Percentiles rank a stretch among this genome's conserved stretches.
phyloP scores from a whole-genome alignment of 2,797 vertebrate species.

The Galago senegalensis region DNA sequence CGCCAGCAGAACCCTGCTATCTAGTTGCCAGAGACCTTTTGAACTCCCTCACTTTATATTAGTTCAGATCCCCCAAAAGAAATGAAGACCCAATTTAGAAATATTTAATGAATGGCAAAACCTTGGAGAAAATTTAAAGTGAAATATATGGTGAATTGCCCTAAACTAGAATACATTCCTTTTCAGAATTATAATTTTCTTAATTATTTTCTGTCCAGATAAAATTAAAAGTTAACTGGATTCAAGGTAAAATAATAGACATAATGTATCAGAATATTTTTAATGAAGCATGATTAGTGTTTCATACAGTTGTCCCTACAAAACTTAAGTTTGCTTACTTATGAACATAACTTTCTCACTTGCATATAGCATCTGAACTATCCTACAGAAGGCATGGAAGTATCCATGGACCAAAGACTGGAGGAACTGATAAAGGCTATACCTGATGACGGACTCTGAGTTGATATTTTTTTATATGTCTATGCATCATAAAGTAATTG shows the following conservation, averaged over 20 bases:
- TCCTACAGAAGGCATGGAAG: slow-evolving; percentile 21
- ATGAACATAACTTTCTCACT: slow-evolving; percentile 26
- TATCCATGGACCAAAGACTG: slow-evolving; percentile 26
- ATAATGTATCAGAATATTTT: slow-evolving; percentile 16
- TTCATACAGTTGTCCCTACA: slow-evolving; percentile 35
- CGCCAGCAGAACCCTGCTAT: no score
- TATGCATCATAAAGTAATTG: slow-evolving; percentile 58
- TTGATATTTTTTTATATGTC: slow-evolving; percentile 15
- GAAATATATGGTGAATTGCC: neutral
- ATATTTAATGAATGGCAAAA: slow-evolving; percentile 60
- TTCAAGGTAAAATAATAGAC: slow-evolving; percentile 56
- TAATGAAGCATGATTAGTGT: slow-evolving; percentile 50
- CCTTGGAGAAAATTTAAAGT: slow-evolving; percentile 11
- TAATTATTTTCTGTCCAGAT: slow-evolving; percentile 52
- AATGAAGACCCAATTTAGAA: neutral
- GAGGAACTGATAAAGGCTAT: slow-evolving; percentile 25
- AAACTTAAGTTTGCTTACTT: slow-evolving; percentile 48
- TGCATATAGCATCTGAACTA: slow-evolving; percentile 29
- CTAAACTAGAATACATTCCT: neutral
- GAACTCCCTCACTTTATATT: no score
- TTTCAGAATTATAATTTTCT: slow-evolving; percentile 51
- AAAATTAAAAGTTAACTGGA: slow-evolving; percentile 42
- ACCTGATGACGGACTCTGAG: slow-evolving; percentile 2
- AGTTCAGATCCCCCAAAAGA: no score
- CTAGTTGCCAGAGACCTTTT: no score